Percentiles rank a stretch among this genome's conserved stretches.
Conservation (phyloP, 2,888 invertebrate species). For the Tetragnatha montana region DNA sequence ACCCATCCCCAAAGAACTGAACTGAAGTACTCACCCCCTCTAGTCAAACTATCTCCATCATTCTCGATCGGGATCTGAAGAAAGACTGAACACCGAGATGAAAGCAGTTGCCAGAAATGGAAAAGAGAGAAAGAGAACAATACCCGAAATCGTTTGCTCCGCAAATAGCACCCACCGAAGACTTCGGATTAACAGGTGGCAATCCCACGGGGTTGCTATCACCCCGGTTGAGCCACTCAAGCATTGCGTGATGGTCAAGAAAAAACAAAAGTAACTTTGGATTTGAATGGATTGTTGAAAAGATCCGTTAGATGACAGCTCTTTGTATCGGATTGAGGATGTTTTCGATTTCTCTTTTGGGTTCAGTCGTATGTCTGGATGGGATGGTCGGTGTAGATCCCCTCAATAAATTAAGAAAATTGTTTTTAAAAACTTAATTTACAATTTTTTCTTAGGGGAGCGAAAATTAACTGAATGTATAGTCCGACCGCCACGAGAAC, state of each 20-base stretch:
- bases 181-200: slow-evolving; percentile 43
- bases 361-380: not conserved
- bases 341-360: not conserved
- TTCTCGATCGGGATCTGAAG: not conserved
- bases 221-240: not conserved
- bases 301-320: not conserved
- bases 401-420: no score
- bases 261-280: not conserved
- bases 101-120: slow-evolving; percentile 7
- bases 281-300: not conserved
- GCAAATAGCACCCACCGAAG: slow-evolving; percentile 42
- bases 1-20: no score
- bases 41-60: not conserved
- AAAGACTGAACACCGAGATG: not conserved
- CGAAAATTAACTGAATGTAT: no score
- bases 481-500: no score
- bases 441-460: no score
- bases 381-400: no score
- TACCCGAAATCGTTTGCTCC: slow-evolving; percentile 43
- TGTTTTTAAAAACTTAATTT: no score
- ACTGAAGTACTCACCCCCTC: no score
- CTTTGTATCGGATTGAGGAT: not conserved
- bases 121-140: slow-evolving; percentile 33
- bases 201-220: slow-evolving; percentile 50
- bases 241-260: not conserved